These are phyloP conservation scores for Abrostola triplasia DNA, from an alignment of 2,888 invertebrate species.

Conservation along the genomic window DNA sequence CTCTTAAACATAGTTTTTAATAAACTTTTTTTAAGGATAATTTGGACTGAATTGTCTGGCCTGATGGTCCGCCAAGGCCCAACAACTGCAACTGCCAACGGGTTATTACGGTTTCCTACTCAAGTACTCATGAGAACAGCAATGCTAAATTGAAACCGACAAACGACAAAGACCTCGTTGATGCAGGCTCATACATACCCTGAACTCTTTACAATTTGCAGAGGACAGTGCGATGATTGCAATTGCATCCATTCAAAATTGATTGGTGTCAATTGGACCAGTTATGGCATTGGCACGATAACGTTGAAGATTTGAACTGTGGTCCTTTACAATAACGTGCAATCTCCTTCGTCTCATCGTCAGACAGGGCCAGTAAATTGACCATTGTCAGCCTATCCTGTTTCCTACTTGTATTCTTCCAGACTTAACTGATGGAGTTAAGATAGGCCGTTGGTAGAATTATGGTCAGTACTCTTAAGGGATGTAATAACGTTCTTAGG, in stretches of 20 bases:
- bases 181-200: conserved; percentile 12
- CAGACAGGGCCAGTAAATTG: background rate
- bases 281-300: conserved; percentile 30
- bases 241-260: conserved; percentile 39
- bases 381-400: background rate
- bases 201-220: conserved; percentile 33
- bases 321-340: conserved; percentile 1
- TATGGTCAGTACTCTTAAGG: too few species aligned
- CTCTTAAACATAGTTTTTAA: too few species aligned
- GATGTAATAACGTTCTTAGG: too few species aligned
- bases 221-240: conserved; percentile 34
- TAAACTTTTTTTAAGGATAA: too few species aligned
- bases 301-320: conserved; percentile 11
- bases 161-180: conserved; percentile 5
- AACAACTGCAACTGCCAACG: too few species aligned
- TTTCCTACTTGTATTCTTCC: background rate
- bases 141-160: too few species aligned
- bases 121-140: too few species aligned
- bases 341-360: background rate
- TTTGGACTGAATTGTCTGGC: too few species aligned
- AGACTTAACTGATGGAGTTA: background rate
- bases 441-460: too few species aligned
- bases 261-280: conserved; percentile 40
- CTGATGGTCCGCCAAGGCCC: too few species aligned
- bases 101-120: too few species aligned